A percentile compares a stretch with the other conserved stretches of the same genome.
phyloP scores from a whole-genome alignment of 2,113 vertebrate species.

The Leucopsar rothschildi region DNA sequence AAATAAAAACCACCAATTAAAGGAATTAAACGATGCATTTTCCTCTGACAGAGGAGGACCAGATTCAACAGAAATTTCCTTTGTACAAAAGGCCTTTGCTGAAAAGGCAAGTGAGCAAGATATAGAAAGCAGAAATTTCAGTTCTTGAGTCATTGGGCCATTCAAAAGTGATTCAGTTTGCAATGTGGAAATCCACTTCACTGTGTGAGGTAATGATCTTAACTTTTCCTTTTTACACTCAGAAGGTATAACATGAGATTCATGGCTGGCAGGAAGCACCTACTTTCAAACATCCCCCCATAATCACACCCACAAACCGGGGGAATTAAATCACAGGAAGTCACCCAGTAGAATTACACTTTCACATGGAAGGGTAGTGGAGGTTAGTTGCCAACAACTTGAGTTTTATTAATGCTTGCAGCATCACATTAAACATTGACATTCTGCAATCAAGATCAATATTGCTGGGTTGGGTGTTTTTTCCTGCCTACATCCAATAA shows the following conservation, averaged over 20 bases:
- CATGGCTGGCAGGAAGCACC: background rate
- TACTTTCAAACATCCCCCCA: background rate
- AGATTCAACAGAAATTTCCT: background rate
- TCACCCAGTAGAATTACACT: background rate
- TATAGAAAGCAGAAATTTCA: background rate
- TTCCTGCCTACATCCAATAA: background rate
- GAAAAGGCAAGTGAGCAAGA: background rate
- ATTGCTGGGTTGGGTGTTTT: accelerated
- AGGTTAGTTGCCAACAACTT: background rate
- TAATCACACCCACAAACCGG: background rate
- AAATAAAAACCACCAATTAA: background rate
- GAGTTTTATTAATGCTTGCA: background rate
- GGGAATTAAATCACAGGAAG: background rate
- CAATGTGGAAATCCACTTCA: background rate
- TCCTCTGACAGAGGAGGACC: background rate
- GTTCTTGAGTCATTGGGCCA: background rate
- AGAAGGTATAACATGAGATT: background rate
- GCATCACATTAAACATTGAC: background rate
- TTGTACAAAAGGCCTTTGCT: background rate
- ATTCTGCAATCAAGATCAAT: background rate
- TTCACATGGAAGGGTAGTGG: background rate
- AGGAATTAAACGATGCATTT: background rate
- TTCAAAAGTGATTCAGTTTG: background rate
- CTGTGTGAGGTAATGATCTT: background rate
- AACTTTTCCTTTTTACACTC: background rate